A percentile compares a stretch with the other conserved stretches of the same genome.
phyloP scores from a whole-genome alignment of 2,797 vertebrate species.

The Mergus octosetaceus region DNA sequence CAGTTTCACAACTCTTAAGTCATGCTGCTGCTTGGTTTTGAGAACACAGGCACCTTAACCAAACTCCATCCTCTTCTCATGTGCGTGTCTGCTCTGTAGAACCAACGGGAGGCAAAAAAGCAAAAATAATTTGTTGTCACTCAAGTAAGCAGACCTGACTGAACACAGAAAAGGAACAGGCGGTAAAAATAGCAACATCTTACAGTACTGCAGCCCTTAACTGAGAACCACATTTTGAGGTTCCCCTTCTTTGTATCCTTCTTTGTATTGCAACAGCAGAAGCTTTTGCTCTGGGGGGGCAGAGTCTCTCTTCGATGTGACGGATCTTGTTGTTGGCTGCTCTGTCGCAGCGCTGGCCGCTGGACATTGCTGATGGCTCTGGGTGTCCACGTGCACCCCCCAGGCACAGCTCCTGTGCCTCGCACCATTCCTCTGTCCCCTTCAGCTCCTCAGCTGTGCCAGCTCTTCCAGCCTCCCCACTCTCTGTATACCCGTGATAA shows the following conservation, averaged over 20 bases:
- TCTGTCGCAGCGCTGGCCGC: not conserved
- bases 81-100: not conserved
- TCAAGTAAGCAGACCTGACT: conserved; percentile 8
- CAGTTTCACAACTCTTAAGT: not conserved
- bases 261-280: conserved; percentile 9
- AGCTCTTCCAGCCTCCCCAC: not conserved
- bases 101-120: not conserved
- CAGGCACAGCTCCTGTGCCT: not conserved
- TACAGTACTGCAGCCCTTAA: not conserved
- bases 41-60: not conserved
- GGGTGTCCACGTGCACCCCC: not conserved
- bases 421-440: not conserved
- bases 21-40: not conserved
- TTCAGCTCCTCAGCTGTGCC: not conserved
- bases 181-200: conserved; percentile 37
- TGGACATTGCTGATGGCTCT: not conserved
- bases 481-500: not conserved
- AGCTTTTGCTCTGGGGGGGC: not conserved
- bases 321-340: not conserved
- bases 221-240: conserved; percentile 1
- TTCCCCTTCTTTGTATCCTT: conserved; percentile 37
- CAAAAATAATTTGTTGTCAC: not conserved
- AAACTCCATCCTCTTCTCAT: not conserved
- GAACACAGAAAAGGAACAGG: conserved; percentile 3
- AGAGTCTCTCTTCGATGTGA: not conserved